Percentiles rank a stretch among this genome's conserved stretches.
phyloP scores from a whole-genome alignment of 2,797 vertebrate species.

The Sebastes steindachneri region DNA sequence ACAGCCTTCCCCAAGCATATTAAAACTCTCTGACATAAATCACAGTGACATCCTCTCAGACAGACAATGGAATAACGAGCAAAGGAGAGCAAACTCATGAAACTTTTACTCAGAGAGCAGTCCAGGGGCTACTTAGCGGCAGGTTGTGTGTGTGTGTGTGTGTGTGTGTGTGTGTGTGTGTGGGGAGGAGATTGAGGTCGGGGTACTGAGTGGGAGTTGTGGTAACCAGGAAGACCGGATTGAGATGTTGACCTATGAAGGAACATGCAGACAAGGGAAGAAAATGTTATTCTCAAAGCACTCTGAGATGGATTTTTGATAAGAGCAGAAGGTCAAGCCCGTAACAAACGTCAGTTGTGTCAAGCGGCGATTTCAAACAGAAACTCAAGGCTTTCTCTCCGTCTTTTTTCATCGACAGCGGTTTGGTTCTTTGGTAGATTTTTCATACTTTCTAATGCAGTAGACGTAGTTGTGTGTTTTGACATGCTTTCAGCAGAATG shows the following conservation, averaged over 20 bases:
- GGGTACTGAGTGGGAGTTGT: slow-evolving; percentile 43
- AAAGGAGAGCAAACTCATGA: slow-evolving; percentile 63
- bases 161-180: not conserved
- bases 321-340: slow-evolving; percentile 39
- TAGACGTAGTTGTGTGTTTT: slow-evolving; percentile 29
- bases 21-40: slow-evolving; percentile 76
- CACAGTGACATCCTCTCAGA: slow-evolving; percentile 70
- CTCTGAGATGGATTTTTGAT: slow-evolving; percentile 33
- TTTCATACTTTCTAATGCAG: not conserved
- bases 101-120: slow-evolving; percentile 61
- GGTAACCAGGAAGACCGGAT: slow-evolving; percentile 60
- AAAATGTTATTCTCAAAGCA: slow-evolving; percentile 23
- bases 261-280: slow-evolving; percentile 19
- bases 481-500: slow-evolving; percentile 50
- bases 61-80: slow-evolving; percentile 72
- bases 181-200: not conserved
- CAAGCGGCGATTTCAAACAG: slow-evolving; percentile 17
- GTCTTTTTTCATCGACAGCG: not conserved
- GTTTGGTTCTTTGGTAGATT: not conserved
- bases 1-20: slow-evolving; percentile 66
- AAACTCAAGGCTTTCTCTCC: not conserved
- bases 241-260: slow-evolving; percentile 60
- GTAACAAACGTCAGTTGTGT: slow-evolving; percentile 34
- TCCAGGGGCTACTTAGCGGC: slow-evolving; percentile 40
- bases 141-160: not conserved